Evolutionary conservation across 2,113 vertebrate species (phyloP).

Genomic region (Pluvialis apricaria): DNA sequence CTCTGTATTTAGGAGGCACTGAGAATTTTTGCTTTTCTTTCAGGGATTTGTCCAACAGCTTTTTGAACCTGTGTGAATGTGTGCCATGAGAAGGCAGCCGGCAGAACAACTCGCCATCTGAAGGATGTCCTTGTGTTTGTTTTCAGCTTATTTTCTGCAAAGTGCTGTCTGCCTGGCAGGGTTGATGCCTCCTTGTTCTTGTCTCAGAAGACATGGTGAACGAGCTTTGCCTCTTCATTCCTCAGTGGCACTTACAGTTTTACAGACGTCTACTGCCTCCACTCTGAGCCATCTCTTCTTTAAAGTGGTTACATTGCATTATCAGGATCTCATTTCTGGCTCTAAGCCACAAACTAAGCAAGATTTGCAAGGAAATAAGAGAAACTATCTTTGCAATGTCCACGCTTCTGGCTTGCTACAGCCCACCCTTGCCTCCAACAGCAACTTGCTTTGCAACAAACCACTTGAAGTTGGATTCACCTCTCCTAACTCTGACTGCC

Average conservation of each 20-base stretch:
- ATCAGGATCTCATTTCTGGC: neutral
- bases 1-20: neutral
- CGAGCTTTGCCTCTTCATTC: neutral
- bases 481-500: neutral
- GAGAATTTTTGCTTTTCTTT: neutral
- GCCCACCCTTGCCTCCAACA: neutral
- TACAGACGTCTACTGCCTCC: neutral
- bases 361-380: neutral
- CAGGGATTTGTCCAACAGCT: neutral
- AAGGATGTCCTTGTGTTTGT: neutral
- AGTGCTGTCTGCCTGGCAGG: neutral
- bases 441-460: neutral
- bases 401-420: neutral
- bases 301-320: rapidly evolving
- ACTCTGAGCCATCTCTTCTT: neutral
- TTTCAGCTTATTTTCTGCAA: neutral
- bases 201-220: neutral
- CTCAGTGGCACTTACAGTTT: neutral
- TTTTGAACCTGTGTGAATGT: neutral
- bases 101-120: neutral
- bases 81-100: neutral
- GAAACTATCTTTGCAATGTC: neutral
- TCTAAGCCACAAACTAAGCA: neutral
- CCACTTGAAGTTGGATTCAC: neutral
- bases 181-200: neutral